Evolutionary conservation across 2,113 vertebrate species (phyloP), one percentile per base, ranked within the genome.

Genomic region (Puffinus mauretanicus): DNA sequence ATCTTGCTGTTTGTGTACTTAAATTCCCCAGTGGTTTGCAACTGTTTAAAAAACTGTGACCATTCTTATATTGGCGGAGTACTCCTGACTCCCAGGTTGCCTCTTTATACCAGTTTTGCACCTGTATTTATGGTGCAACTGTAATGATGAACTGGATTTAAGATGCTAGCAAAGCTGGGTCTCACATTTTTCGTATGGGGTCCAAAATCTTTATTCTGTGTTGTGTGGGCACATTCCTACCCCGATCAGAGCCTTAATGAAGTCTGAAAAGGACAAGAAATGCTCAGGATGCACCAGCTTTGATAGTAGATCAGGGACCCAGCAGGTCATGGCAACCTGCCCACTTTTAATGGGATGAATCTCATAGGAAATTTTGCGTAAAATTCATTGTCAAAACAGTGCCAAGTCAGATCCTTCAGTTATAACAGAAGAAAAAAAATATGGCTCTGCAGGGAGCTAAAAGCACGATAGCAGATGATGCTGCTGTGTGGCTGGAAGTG

Each of bases 291-390:
- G 49, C 49, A 38, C 54, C 34, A 76, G 86, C 61, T 94, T 76
- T 76, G 49, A 82, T n/a, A 87, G 90, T 4, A 89, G 91, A 93
- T 91, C 77, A 87, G 86, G 70, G 78, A 89, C 93, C 62, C 91
- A 96, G 89, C 87, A 93, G 89, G 91, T 69, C 91, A 60, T 97
- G 96, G 94, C 96, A 97, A 80, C 57, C n/a, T 96, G 91, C 95
- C 96, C 78, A 70, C 78, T 90, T 95, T 92, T 94, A 95, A 97
- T 96, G 94, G 84, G 82, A 91, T 94, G 70, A 96, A 95, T 96
- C 92, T 96, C 93, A 80, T 58, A 91, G 88, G 86, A 96, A 95
- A 95, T 95, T 96, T 93, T 95, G 95, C 13, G 20, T 95, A 91
- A 96, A 97, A 96, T 95, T 93, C 95, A 62, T 85, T 91, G 94